phyloP scores from a whole-genome alignment of 2,888 invertebrate species.

The Cepaea hortensis region DNA sequence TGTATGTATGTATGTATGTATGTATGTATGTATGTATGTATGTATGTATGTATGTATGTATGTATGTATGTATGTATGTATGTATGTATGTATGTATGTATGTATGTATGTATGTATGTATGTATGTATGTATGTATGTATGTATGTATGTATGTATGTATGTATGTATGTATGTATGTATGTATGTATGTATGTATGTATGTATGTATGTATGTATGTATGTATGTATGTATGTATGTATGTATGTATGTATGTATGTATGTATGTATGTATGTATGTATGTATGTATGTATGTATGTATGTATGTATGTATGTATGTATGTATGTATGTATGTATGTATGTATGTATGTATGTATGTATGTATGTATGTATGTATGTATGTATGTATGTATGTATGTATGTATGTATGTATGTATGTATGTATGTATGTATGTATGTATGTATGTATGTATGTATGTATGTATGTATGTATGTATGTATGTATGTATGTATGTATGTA shows the following conservation, averaged over 20 bases:
- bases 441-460: too few species aligned
- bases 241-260: neutral
- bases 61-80: conserved; percentile 18
- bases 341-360: neutral
- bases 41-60: neutral
- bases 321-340: too few species aligned
- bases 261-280: neutral
- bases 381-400: too few species aligned
- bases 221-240: neutral
- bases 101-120: conserved; percentile 10
- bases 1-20: too few species aligned
- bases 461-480: too few species aligned
- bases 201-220: neutral
- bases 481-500: too few species aligned
- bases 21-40: too few species aligned
- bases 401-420: neutral
- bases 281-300: neutral
- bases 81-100: conserved; percentile 5
- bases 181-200: neutral
- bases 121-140: conserved; percentile 8
- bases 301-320: too few species aligned
- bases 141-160: neutral
- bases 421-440: neutral
- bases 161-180: neutral
- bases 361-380: neutral